phyloP scores from a whole-genome alignment of 2,888 invertebrate genomes.

The Arge pagana region DNA sequence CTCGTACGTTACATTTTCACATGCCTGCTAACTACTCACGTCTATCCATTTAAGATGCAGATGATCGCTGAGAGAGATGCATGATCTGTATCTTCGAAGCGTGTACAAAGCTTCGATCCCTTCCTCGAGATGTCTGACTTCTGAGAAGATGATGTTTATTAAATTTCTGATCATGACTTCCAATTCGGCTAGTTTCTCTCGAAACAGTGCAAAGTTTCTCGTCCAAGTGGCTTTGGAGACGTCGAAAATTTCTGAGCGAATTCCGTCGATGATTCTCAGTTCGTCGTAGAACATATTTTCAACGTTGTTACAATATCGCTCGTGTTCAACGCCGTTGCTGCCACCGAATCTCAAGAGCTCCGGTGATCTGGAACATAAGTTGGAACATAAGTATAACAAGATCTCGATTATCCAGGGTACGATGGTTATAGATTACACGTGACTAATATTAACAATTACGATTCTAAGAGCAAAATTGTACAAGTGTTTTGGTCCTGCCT shows the following conservation, averaged over 20 bases:
- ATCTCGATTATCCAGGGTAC: not conserved
- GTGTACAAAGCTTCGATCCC: conserved; percentile 62
- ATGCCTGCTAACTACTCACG: conserved; percentile 31
- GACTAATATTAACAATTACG: no score
- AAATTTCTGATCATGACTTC: conserved; percentile 64
- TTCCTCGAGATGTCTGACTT: conserved; percentile 60
- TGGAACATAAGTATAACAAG: not conserved
- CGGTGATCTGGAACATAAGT: conserved; percentile 44
- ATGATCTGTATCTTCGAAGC: conserved; percentile 39
- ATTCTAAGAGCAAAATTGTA: no score
- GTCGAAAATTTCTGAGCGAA: conserved; percentile 57
- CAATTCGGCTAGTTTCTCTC: conserved; percentile 58
- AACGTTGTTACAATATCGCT: conserved; percentile 51
- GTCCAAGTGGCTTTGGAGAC: conserved; percentile 61
- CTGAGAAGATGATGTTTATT: conserved; percentile 60
- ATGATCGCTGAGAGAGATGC: conserved; percentile 35
- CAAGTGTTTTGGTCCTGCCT: conserved; percentile 24
- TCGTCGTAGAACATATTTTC: conserved; percentile 59
- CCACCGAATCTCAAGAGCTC: conserved; percentile 60
- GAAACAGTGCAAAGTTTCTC: conserved; percentile 49
- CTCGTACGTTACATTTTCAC: not conserved
- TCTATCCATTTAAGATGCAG: conserved; percentile 43
- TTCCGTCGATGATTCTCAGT: conserved; percentile 55
- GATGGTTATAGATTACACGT: not conserved
- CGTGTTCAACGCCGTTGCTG: conserved; percentile 50